A percentile compares a stretch with the other conserved stretches of the same genome.
These are phyloP conservation scores for Palaemon carinicauda DNA, from an alignment of 1,140 invertebrate species.

Conservation along the genomic window DNA sequence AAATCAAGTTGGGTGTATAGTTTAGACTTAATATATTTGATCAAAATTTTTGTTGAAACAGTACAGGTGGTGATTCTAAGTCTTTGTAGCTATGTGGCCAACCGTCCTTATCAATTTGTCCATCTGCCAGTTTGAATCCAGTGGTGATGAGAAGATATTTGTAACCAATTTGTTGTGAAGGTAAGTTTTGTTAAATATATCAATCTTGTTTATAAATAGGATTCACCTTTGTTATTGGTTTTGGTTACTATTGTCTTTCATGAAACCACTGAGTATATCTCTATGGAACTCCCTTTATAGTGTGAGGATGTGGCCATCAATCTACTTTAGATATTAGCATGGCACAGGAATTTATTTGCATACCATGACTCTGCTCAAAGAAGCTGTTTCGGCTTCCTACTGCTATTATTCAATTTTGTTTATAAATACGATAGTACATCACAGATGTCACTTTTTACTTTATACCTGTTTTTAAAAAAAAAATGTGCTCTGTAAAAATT, in stretches of 20 bases:
- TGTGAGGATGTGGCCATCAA: background rate
- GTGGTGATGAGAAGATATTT: background rate
- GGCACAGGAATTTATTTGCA: background rate
- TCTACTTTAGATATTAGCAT: background rate
- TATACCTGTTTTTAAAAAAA: no score
- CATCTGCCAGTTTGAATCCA: background rate
- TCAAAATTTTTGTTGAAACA: background rate
- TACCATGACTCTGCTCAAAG: background rate
- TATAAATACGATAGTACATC: no score
- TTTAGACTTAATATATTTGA: background rate
- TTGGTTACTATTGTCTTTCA: constrained; percentile 1
- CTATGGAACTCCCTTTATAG: no score
- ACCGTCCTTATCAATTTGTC: background rate
- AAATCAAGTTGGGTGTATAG: no score
- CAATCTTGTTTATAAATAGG: background rate
- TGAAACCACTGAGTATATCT: background rate
- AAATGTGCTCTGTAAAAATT: no score
- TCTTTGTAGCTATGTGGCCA: constrained; percentile 7
- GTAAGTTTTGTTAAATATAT: background rate
- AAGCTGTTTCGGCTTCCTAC: no score
- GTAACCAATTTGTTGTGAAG: no score
- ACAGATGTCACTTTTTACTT: no score
- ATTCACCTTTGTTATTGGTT: background rate
- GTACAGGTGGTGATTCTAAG: background rate
- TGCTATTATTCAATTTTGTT: no score